Evolutionary conservation across 23 tunicate species (phyloP).

Genomic region (Ascidia mentula): DNA sequence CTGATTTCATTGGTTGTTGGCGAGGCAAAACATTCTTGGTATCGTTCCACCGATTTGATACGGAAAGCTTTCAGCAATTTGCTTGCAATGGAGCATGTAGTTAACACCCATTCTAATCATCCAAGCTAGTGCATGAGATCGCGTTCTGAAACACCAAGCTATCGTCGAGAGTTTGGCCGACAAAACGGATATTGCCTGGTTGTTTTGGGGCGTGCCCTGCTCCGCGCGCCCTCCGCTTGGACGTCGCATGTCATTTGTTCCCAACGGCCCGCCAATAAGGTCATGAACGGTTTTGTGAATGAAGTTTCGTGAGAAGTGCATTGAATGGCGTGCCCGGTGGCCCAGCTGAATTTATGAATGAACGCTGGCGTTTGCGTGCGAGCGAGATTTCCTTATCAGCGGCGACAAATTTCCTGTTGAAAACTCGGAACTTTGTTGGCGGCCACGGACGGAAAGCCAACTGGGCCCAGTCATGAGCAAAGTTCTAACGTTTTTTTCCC

Average conservation of each 20-base stretch:
- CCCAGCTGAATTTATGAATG: not conserved
- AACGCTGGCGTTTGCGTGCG: constrained; percentile 1
- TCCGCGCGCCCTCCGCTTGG: not conserved
- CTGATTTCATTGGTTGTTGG: not conserved
- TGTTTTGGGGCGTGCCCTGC: not conserved
- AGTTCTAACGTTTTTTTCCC: too few relatives aligned
- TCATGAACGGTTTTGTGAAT: constrained; percentile 2
- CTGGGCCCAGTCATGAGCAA: too few relatives aligned
- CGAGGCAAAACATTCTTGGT: not conserved
- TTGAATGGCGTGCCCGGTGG: not conserved
- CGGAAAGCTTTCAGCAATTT: too few relatives aligned
- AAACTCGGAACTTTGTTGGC: not conserved
- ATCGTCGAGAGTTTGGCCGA: not conserved
- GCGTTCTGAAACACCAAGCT: not conserved
- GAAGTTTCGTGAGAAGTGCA: constrained; percentile 10
- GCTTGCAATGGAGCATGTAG: too few relatives aligned
- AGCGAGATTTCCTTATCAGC: not conserved
- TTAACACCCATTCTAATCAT: too few relatives aligned
- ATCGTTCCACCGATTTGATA: too few relatives aligned
- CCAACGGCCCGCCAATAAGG: not conserved
- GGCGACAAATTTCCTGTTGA: not conserved
- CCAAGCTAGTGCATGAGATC: too few relatives aligned
- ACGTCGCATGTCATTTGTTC: not conserved
- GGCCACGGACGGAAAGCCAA: too few relatives aligned
- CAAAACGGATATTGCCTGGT: constrained; percentile 9